Evolutionary conservation across 2,888 invertebrate species (phyloP).

Genomic region (Aleiodes leptofemur): DNA sequence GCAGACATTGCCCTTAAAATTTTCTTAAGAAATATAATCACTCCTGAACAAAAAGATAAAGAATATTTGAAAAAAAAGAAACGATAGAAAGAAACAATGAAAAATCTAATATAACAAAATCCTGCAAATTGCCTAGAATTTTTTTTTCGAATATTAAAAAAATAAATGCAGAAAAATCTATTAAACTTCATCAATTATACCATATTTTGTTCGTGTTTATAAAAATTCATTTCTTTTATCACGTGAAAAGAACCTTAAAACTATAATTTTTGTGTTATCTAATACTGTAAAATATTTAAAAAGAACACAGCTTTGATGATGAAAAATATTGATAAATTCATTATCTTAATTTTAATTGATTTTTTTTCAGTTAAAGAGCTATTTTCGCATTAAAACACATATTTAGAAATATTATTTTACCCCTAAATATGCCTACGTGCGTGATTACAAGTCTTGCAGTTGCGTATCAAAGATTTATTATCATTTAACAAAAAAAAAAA

Average conservation of each 20-base stretch:
- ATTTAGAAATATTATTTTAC: constrained; percentile 21
- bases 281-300: constrained; percentile 19
- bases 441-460: constrained; percentile 38
- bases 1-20: constrained; percentile 9
- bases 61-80: background rate
- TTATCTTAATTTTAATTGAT: constrained; percentile 34
- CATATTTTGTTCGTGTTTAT: constrained; percentile 31
- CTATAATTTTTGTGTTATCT: constrained; percentile 43
- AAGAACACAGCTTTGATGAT: constrained; percentile 34
- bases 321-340: constrained; percentile 21
- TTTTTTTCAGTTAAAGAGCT: constrained; percentile 4
- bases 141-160: constrained; percentile 10
- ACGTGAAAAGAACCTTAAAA: constrained; percentile 42
- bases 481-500: constrained; percentile 25
- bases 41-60: background rate
- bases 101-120: background rate
- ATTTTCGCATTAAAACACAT: constrained; percentile 9
- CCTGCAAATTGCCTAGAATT: constrained; percentile 31
- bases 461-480: constrained; percentile 42
- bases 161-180: constrained; percentile 21
- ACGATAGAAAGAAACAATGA: constrained; percentile 52
- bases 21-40: constrained; percentile 16
- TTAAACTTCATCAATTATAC: constrained; percentile 19
- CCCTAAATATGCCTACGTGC: constrained; percentile 34
- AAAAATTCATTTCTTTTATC: constrained; percentile 12